These are phyloP conservation scores for Antheraea yamamai DNA, from an alignment of 2,888 invertebrate genomes.

Conservation along the genomic window DNA sequence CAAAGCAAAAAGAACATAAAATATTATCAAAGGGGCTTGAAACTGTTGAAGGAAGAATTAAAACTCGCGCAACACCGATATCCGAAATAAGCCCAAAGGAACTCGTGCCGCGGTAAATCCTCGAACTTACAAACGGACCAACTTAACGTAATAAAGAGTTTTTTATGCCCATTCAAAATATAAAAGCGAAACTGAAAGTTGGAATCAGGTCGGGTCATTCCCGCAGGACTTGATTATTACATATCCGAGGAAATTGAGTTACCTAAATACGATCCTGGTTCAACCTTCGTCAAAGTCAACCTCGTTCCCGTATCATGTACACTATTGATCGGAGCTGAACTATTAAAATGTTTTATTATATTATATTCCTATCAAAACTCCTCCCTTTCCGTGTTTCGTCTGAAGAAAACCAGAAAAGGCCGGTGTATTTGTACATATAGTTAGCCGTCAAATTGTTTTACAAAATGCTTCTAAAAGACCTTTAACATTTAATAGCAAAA, in stretches of 20 bases:
- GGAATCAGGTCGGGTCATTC: conserved; percentile 6
- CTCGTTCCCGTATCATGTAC: conserved; percentile 1
- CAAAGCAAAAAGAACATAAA: neutral
- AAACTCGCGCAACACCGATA: neutral
- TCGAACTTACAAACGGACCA: conserved; percentile 8
- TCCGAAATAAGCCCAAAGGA: conserved; percentile 7
- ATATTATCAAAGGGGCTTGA: neutral
- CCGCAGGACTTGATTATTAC: conserved; percentile 13
- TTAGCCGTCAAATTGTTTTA: neutral
- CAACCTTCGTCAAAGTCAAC: conserved; percentile 9
- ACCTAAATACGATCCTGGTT: conserved; percentile 12
- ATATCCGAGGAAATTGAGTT: conserved; percentile 13
- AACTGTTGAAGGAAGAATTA: neutral
- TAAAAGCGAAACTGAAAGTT: conserved; percentile 12
- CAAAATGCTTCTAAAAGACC: neutral
- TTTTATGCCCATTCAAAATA: conserved; percentile 11
- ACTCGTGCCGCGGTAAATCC: neutral
- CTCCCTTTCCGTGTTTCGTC: neutral
- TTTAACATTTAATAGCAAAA: neutral
- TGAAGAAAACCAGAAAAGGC: neutral
- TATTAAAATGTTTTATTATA: conserved; percentile 7
- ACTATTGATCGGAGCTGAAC: neutral
- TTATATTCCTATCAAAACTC: neutral
- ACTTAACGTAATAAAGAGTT: conserved; percentile 12
- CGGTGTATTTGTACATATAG: neutral